These are phyloP conservation scores for Melospiza georgiana DNA, from an alignment of 2,113 vertebrate species.

Conservation along the genomic window DNA sequence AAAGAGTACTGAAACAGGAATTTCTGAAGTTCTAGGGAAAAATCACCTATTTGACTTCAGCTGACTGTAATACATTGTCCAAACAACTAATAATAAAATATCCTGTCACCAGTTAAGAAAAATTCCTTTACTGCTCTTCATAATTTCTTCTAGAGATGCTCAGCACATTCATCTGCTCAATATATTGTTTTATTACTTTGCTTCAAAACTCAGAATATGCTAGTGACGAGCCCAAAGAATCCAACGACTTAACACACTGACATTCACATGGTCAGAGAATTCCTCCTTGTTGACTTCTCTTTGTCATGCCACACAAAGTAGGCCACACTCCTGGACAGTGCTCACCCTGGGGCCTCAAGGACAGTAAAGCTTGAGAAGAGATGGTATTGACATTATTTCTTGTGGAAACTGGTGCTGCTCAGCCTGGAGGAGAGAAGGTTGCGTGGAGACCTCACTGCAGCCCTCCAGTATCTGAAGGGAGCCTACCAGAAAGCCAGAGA, in stretches of 20 bases:
- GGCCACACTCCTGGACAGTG: background rate
- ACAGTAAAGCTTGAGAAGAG: background rate
- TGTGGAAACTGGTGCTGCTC: background rate
- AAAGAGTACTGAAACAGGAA: background rate
- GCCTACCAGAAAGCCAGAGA: background rate
- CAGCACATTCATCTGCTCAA: background rate
- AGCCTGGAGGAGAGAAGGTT: background rate
- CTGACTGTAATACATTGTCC: background rate
- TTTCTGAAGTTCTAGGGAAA: background rate
- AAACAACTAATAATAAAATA: background rate
- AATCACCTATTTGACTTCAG: background rate
- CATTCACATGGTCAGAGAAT: background rate
- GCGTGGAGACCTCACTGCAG: accelerated
- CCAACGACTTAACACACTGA: background rate
- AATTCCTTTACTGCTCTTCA: background rate
- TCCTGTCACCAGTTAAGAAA: background rate
- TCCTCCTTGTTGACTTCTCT: background rate
- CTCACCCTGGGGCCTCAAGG: background rate
- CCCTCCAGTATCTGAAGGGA: background rate
- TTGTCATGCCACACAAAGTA: background rate
- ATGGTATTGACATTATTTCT: background rate
- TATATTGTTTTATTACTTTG: background rate
- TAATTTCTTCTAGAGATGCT: background rate
- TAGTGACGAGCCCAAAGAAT: background rate
- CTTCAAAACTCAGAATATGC: background rate